Conservation (phyloP, 2,888 invertebrate species). For the Lycophotia porphyrea region DNA sequence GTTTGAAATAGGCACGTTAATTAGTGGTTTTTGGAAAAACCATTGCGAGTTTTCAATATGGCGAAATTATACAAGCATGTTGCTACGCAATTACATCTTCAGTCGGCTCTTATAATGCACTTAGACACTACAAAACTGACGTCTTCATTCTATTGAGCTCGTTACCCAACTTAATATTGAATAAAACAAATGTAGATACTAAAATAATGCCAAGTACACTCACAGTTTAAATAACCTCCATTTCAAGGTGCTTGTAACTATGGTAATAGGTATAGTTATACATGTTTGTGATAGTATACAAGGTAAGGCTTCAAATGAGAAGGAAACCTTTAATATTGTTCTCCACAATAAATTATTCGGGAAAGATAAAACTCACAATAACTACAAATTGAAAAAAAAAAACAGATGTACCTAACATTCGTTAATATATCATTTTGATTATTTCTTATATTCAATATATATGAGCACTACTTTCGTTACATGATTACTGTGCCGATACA, state of each 20-base stretch:
- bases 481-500: slow-evolving; percentile 70
- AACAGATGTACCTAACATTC: slow-evolving; percentile 46
- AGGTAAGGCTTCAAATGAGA: slow-evolving; percentile 31
- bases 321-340: slow-evolving; percentile 5
- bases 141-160: slow-evolving; percentile 75
- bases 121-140: slow-evolving; percentile 78
- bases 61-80: slow-evolving; percentile 81
- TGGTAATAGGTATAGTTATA: not conserved
- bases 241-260: not conserved
- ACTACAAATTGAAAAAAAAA: slow-evolving; percentile 32
- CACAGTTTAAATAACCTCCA: slow-evolving; percentile 8
- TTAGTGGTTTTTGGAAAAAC: slow-evolving; percentile 63
- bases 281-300: slow-evolving; percentile 5
- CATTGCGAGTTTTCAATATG: slow-evolving; percentile 78
- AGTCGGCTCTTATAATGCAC: slow-evolving; percentile 84
- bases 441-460: slow-evolving; percentile 63
- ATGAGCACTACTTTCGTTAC: slow-evolving; percentile 67
- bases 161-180: slow-evolving; percentile 53
- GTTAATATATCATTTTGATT: slow-evolving; percentile 56
- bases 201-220: slow-evolving; percentile 39
- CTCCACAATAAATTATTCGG: slow-evolving; percentile 11
- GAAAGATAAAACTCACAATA: slow-evolving; percentile 35
- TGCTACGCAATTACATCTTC: slow-evolving; percentile 75
- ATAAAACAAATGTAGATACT: slow-evolving; percentile 8
- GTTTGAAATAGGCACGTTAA: slow-evolving; percentile 72